A percentile compares a stretch with the other conserved stretches of the same genome.
phyloP scores from a whole-genome alignment of 2,888 invertebrate species.

The Troides aeacus region DNA sequence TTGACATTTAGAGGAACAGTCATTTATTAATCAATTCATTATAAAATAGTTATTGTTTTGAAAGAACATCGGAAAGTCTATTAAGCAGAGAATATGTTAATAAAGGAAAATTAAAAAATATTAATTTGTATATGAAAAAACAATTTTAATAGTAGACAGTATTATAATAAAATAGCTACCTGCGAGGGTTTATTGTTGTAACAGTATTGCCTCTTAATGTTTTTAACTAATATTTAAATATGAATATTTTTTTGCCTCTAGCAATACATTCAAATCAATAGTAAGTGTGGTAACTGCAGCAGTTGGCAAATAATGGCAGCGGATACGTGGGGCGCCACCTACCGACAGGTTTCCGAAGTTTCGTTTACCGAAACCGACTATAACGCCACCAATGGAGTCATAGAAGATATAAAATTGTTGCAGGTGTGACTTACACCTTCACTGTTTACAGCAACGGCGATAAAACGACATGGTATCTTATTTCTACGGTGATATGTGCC shows the following conservation, averaged over 20 bases:
- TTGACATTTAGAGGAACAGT: not conserved
- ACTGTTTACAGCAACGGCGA: not conserved
- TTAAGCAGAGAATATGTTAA: not conserved
- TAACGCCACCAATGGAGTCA: slow-evolving; percentile 44
- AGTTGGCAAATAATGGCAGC: slow-evolving; percentile 76
- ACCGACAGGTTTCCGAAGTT: slow-evolving; percentile 42
- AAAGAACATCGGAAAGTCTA: too few species aligned
- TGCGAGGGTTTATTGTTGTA: not conserved
- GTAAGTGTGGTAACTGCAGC: slow-evolving; percentile 70
- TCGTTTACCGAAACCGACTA: slow-evolving; percentile 31
- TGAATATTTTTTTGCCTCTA: slow-evolving; percentile 34
- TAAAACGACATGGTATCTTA: too few species aligned
- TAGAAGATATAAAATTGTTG: slow-evolving; percentile 58
- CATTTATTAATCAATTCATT: too few species aligned
- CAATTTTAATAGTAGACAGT: too few species aligned
- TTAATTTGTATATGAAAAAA: too few species aligned
- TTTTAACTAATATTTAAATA: not conserved
- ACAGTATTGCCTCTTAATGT: not conserved
- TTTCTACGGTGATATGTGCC: too few species aligned
- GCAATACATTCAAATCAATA: slow-evolving; percentile 64
- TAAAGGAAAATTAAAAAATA: too few species aligned
- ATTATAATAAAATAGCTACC: too few species aligned
- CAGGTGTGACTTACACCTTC: slow-evolving; percentile 43
- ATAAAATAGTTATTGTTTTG: too few species aligned
- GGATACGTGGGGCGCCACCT: slow-evolving; percentile 80